Evolutionary conservation across 2,797 vertebrate species (phyloP), one percentile per base, ranked within the genome.

Genomic region (Telmatherina bonti): DNA sequence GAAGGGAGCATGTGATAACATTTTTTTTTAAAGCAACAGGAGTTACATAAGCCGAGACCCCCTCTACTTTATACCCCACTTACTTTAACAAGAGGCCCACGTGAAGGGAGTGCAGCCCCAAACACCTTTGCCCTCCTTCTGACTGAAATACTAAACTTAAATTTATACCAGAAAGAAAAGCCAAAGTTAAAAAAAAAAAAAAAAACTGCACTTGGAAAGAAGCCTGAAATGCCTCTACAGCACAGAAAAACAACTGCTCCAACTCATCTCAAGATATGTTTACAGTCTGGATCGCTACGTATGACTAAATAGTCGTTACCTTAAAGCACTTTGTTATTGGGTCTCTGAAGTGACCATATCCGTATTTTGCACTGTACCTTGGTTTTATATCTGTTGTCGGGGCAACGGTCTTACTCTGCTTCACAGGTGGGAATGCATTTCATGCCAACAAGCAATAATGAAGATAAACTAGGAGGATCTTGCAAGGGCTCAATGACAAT

Each of bases 61-160:
- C 2, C 20, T 45, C 20, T 45, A n/a, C 43, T 45, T 16, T 45
- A 62, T n/a, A 56, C 51, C 43, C 20, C 51, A 66, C 81, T 79
- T 70, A 63, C 31, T 77, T 26, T 76, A 70, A 76, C 76, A 85
- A 52, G 64, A 67, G 57, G 54, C 68, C 78, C 66, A 56, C 24
- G 64, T 55, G 73, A 76, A 85, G 76, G 43, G 65, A 68, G 57
- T 18, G 30, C 20, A 57, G 30, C 64, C 74, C 70, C 52, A 16
- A 15, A 57, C 4, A 38, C 36, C 66, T 82, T 49, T 79, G 74
- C 1, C 76, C 80, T 78, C 35, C 10, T 61, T 13, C 53, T 86
- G 81, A 85, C 79, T 82, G 75, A 63, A 62, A 61, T 38, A 30
- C 59, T 60, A 49, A 82, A 70, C 27, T 49, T 68, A 38, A 78